phyloP scores from a whole-genome alignment of 2,888 invertebrate species.

The Drosophila nr. medialis region DNA sequence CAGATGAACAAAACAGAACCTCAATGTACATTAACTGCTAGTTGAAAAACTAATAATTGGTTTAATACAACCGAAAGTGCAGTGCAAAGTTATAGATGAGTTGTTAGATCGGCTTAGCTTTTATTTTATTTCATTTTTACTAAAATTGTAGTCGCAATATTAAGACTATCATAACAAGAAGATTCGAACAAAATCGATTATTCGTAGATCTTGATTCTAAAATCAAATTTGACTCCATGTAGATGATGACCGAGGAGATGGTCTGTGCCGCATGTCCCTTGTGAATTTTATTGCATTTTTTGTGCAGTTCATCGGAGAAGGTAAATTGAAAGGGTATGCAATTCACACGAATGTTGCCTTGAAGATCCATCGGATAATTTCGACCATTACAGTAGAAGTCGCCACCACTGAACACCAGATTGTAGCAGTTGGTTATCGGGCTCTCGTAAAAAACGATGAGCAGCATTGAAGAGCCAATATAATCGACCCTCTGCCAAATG shows the following conservation, averaged over 20 bases:
- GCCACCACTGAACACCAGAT: constrained; percentile 36
- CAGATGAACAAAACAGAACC: not conserved
- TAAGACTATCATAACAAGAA: constrained; percentile 24
- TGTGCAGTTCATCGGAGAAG: constrained; percentile 46
- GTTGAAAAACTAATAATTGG: constrained; percentile 17
- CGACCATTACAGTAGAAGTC: constrained; percentile 57
- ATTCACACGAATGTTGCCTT: constrained; percentile 16
- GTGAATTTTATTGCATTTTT: constrained; percentile 21
- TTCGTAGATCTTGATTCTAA: constrained; percentile 9
- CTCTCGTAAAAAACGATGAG: constrained; percentile 62
- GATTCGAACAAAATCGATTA: constrained; percentile 8
- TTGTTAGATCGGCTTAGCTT: not conserved
- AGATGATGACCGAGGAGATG: constrained; percentile 58
- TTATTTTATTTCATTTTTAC: constrained; percentile 9
- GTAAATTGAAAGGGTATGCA: constrained; percentile 54
- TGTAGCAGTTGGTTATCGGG: constrained; percentile 53
- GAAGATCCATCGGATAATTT: constrained; percentile 36
- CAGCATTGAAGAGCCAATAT: constrained; percentile 38
- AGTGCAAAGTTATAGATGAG: not conserved
- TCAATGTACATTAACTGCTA: not conserved
- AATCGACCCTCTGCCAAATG: constrained; percentile 61
- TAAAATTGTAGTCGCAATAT: constrained; percentile 23
- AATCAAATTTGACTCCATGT: constrained; percentile 57
- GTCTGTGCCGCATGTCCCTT: constrained; percentile 9
- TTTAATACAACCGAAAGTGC: constrained; percentile 9